Evolutionary conservation across 2,113 vertebrate species (phyloP), one percentile per base, ranked within the genome.

Genomic region (Pluvialis apricaria): DNA sequence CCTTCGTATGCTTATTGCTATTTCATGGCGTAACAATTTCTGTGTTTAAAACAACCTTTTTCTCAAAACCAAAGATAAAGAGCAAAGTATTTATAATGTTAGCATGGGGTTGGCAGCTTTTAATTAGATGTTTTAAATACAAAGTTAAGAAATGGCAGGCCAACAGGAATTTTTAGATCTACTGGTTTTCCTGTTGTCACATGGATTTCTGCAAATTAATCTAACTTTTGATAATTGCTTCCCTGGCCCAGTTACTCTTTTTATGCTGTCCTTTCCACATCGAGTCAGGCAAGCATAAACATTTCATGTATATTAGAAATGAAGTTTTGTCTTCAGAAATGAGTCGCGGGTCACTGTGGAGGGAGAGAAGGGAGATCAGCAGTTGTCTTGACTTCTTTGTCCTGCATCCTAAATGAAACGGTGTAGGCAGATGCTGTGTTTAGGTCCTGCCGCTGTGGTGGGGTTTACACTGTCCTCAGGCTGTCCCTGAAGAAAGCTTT

Each of bases 1-100:
- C 32, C 55, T 57, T 80, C 0, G 0, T 60, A 13, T 40, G 34
- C 31, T 52, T 1, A 6, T 11, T 80, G 13, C 38, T 77, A 10
- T 82, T 92, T 83, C 36, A 26, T 58, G 7, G 6, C 40, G 5
- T 52, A 90, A 77, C 13, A 75, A 24, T 52, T 88, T 64, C 19
- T 84, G 32, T 72, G 36, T 57, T 89, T 91, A 82, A 69, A 92
- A 32, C 29, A 51, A 62, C 25, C 20, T 65, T 52, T 78, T 81
- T 45, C 71, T 66, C 87, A 40, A 69, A 72, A 44, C 6, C 9
- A 19, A 62, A 88, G 64, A 18, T 36, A 62, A 86, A 76, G 44
- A 54, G 9, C 14, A 12, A 81, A 75, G 18, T 71, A 45, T 86
- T 90, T 79, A 3, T 75, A 45, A 60, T 32, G 26, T 34, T 77